phyloP scores from a whole-genome alignment of 2,113 vertebrate species.

The Hippotragus niger region DNA sequence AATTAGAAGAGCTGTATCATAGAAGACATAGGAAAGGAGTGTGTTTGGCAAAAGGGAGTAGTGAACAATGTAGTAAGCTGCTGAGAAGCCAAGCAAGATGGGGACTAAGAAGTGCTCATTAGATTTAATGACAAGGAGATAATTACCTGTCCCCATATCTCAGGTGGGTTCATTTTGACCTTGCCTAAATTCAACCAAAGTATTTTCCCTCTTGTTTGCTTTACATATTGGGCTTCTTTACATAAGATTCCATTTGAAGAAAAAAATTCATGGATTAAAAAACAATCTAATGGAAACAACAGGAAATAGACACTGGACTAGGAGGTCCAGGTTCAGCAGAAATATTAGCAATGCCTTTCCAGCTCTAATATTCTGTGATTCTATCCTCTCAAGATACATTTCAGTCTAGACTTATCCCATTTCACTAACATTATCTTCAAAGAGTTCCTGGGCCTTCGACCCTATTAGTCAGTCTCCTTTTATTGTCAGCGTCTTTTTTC shows the following conservation, averaged over 20 bases:
- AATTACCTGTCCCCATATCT: background rate
- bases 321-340: background rate
- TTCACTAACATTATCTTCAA: background rate
- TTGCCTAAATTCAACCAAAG: background rate
- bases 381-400: background rate
- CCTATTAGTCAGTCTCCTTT: background rate
- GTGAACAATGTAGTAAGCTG: background rate
- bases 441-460: background rate
- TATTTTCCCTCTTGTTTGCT: background rate
- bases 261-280: constrained; percentile 9
- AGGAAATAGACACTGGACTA: background rate
- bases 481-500: background rate
- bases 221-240: background rate
- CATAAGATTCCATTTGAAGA: background rate
- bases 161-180: background rate
- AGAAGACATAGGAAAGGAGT: background rate
- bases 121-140: background rate
- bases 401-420: background rate
- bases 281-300: background rate
- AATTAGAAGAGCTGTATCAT: background rate
- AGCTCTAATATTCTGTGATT: background rate
- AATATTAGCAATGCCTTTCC: constrained; percentile 5
- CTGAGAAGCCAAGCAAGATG: background rate
- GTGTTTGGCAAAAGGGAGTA: background rate
- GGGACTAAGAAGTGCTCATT: background rate